A percentile compares a stretch with the other conserved stretches of the same genome.
Evolutionary conservation across 1,140 invertebrate species (phyloP).

Genomic region (Trichoplusia ni): DNA sequence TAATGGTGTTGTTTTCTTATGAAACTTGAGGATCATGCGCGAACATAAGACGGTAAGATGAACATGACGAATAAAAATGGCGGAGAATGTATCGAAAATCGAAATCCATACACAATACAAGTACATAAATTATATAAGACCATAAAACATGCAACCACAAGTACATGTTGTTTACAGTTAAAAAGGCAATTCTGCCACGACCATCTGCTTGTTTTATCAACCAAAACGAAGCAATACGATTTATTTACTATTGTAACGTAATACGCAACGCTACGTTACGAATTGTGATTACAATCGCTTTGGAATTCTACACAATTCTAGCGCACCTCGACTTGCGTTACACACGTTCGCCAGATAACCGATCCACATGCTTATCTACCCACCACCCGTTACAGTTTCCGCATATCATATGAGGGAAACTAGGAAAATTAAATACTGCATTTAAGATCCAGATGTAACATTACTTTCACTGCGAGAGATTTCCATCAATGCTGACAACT

Average conservation of each 20-base stretch:
- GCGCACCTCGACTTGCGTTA: neutral
- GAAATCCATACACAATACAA: too few relatives aligned
- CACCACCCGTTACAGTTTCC: conserved; percentile 43
- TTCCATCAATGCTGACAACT: conserved; percentile 70
- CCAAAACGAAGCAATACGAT: neutral
- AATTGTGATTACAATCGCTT: conserved; percentile 2
- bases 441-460: conserved; percentile 30
- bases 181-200: neutral
- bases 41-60: too few relatives aligned
- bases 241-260: conserved; percentile 17
- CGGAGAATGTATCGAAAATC: too few relatives aligned
- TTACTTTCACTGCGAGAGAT: conserved; percentile 45
- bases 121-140: too few relatives aligned
- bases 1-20: too few relatives aligned
- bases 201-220: neutral
- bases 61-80: too few relatives aligned
- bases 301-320: neutral
- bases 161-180: too few relatives aligned
- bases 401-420: conserved; percentile 47
- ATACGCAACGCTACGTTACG: conserved; percentile 11
- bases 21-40: too few relatives aligned
- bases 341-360: conserved; percentile 1
- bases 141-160: too few relatives aligned
- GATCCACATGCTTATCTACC: conserved; percentile 15
- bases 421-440: conserved; percentile 48